These are phyloP conservation scores for Syncerus caffer DNA, from an alignment of 2,797 vertebrate genomes.

Conservation along the genomic window DNA sequence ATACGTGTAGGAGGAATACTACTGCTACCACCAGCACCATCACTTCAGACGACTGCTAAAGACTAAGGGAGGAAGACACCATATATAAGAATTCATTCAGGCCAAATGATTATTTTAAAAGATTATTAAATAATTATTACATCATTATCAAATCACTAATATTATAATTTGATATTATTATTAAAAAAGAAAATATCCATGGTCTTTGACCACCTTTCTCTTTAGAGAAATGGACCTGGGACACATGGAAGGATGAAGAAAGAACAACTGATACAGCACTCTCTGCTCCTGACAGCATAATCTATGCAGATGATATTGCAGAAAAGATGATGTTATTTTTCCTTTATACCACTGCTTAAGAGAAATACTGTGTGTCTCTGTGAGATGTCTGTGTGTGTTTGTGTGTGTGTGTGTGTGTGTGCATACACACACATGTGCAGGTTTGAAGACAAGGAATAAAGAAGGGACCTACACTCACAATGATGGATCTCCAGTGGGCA, in stretches of 20 bases:
- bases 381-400: neutral
- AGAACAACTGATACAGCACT: neutral
- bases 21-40: neutral
- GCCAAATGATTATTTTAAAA: neutral
- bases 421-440: no score
- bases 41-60: neutral
- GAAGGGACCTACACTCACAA: neutral
- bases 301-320: neutral
- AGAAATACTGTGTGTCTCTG: neutral
- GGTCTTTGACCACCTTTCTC: neutral
- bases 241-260: neutral
- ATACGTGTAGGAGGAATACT: neutral
- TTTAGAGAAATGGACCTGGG: neutral
- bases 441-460: neutral
- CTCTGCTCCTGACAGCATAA: neutral
- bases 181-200: neutral
- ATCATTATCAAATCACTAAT: neutral
- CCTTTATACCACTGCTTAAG: neutral
- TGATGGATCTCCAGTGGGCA: neutral
- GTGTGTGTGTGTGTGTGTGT: no score
- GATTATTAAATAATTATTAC: neutral
- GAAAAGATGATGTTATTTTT: neutral
- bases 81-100: neutral
- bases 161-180: neutral
- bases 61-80: neutral